Evolutionary conservation across 2,113 vertebrate species (phyloP).

Genomic region (Callithrix jacchus): DNA sequence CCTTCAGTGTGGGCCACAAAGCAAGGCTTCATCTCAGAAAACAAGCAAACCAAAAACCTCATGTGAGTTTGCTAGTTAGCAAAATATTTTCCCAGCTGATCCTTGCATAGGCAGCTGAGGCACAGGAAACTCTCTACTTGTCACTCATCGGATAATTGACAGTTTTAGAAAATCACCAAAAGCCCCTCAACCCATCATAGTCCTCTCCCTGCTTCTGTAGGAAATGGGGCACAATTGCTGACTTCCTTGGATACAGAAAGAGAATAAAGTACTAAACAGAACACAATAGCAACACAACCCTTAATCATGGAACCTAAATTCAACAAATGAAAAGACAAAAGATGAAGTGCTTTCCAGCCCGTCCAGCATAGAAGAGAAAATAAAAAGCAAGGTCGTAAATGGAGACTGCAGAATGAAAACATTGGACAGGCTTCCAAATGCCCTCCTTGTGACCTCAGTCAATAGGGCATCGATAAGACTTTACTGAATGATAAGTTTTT

Average conservation of each 20-base stretch:
- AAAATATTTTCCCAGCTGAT: neutral
- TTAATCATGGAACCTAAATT: rapidly evolving
- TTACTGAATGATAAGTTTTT: neutral
- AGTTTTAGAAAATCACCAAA: neutral
- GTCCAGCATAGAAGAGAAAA: neutral
- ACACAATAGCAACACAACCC: neutral
- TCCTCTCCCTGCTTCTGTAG: neutral
- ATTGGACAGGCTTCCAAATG: neutral
- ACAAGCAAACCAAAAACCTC: too few species aligned
- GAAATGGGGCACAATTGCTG: rapidly evolving
- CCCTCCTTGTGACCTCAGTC: too few species aligned
- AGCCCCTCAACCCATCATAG: neutral
- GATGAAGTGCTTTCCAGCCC: too few species aligned
- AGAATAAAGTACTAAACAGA: rapidly evolving
- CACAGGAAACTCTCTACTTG: neutral
- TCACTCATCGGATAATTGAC: neutral
- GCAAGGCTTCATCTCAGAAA: too few species aligned
- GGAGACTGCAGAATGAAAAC: neutral
- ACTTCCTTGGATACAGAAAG: neutral
- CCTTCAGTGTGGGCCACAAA: too few species aligned
- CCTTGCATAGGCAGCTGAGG: neutral
- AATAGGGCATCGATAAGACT: neutral
- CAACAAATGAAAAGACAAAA: neutral
- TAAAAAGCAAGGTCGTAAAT: neutral
- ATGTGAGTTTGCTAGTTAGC: neutral